Conservation (phyloP, 2,888 invertebrate genomes). For the Trichopoda pennipes region DNA sequence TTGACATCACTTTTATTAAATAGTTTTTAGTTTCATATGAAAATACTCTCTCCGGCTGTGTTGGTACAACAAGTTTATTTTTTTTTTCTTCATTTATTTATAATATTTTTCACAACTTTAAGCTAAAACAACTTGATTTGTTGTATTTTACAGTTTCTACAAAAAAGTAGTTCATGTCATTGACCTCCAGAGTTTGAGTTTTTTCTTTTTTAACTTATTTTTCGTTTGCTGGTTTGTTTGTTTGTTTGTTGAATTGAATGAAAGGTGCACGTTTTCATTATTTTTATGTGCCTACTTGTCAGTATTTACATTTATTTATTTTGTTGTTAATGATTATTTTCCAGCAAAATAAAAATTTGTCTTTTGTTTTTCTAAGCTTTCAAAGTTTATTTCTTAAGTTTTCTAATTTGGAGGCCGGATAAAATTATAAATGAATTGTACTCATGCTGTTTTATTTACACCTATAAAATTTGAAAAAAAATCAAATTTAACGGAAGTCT, state of each 20-base stretch:
- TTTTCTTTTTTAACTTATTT: constrained; percentile 26
- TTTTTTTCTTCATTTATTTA: constrained; percentile 29
- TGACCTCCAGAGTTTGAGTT: constrained; percentile 59
- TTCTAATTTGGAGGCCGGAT: constrained; percentile 6
- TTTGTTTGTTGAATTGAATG: constrained; percentile 43
- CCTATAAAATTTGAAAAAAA: not conserved
- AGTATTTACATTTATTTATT: constrained; percentile 22
- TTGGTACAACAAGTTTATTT: constrained; percentile 45
- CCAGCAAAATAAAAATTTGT: constrained; percentile 9
- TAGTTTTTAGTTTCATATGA: constrained; percentile 22
- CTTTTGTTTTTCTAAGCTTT: not conserved
- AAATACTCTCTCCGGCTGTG: constrained; percentile 53
- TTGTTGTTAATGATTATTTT: constrained; percentile 9
- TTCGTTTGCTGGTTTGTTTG: too few relatives aligned
- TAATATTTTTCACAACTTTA: constrained; percentile 51
- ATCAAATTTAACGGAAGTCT: constrained; percentile 55
- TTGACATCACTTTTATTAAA: constrained; percentile 35
- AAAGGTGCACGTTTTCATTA: constrained; percentile 63
- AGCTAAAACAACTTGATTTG: constrained; percentile 44
- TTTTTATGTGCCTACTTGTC: constrained; percentile 40
- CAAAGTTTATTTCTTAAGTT: constrained; percentile 6
- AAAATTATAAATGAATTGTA: constrained; percentile 14
- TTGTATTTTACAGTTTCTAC: constrained; percentile 44
- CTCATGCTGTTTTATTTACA: not conserved
- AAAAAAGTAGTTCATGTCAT: constrained; percentile 68